Base-by-base conservation (phyloP, 2,113 vertebrate species). In the Anoura caudifer region DNA sequence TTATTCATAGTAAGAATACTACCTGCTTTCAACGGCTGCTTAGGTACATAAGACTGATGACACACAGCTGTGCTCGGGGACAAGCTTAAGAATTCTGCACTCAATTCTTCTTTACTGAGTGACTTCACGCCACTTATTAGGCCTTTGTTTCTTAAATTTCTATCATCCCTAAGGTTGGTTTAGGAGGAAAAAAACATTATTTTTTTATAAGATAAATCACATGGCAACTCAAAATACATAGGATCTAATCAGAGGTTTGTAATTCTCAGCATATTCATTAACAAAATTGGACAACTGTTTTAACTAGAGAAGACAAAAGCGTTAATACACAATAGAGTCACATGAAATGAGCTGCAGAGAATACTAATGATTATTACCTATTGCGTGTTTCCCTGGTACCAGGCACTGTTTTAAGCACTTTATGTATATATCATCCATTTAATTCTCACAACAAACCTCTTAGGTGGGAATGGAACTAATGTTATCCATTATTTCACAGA, bases 141-240 rank as follows among this genome's bases (percentile, higher is more conserved):
- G 94, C 99, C 99, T 98, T 99, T 99, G 94, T 96, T 99, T 98
- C 99, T 99, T 41, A 99, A 98, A 98, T 99, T 99, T 98, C 99
- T 99, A 98, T 99, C 99, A 98, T 99, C 99, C 84, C 99, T 99
- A 94, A 59, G 31, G 38, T 85, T 89, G 59, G 43, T 65, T 95
- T 79, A 93, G 45, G 38, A 93, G n/a, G 73, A 95, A 36, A 96
- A 98, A 95, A 19, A 88, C 50, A 81, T 88, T 87, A 80, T 69
- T 95, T 86, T 88, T 91, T 96, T 86, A 79, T 77, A 87, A 92
- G n/a, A 81, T 65, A 97, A 95, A 91, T 47, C 14, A 80, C 14
- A 65, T 26, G 59, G 20, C 61, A 98, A 91, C 65, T 86, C 45
- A 96, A 95, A 87, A 81, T 47, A 95, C 31, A 92, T 22, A 72